These are phyloP conservation scores for Girardinus metallicus DNA, from an alignment of 2,797 vertebrate species.

Conservation along the genomic window DNA sequence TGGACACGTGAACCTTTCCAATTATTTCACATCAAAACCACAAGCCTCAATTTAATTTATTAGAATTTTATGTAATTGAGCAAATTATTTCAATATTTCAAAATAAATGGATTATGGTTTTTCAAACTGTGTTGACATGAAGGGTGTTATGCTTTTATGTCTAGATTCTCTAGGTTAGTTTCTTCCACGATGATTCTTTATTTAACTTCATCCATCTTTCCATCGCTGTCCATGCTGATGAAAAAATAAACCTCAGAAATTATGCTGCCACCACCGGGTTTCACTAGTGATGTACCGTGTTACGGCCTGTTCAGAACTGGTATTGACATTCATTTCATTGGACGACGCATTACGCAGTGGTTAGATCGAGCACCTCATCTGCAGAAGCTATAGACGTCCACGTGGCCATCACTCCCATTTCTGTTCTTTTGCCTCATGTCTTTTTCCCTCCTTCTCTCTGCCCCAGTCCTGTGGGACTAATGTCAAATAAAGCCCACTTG, in stretches of 20 bases:
- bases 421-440: too few relatives aligned
- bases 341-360: too few relatives aligned
- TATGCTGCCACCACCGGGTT: neutral
- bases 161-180: neutral
- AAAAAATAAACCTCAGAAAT: neutral
- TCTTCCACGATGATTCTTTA: neutral
- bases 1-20: neutral
- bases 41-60: neutral
- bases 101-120: neutral
- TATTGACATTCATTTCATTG: too few relatives aligned
- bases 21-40: neutral
- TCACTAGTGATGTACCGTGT: neutral
- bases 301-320: neutral
- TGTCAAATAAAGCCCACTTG: too few relatives aligned
- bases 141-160: neutral
- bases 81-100: neutral
- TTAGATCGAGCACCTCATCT: too few relatives aligned
- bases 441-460: too few relatives aligned
- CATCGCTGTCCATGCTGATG: neutral
- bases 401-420: too few relatives aligned
- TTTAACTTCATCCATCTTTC: neutral
- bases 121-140: neutral
- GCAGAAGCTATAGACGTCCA: too few relatives aligned
- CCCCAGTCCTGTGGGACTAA: too few relatives aligned
- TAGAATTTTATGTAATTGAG: neutral